These are phyloP conservation scores for Pagetopsis macropterus DNA, from an alignment of 2,797 vertebrate species.

Conservation along the genomic window DNA sequence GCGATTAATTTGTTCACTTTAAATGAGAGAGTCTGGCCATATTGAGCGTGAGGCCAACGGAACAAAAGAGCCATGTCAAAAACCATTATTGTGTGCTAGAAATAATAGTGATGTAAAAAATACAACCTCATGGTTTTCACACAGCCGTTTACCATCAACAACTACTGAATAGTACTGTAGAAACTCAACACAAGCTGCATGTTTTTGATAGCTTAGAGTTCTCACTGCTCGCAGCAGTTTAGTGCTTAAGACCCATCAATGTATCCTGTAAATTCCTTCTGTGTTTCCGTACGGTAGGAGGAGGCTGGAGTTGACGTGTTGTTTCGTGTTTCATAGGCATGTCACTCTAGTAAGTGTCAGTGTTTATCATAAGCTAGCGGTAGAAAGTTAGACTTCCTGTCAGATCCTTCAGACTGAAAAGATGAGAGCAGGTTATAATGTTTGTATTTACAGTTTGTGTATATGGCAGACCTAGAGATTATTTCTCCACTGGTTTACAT, in stretches of 20 bases:
- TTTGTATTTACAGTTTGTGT: conserved; percentile 65
- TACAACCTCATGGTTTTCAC: conserved; percentile 66
- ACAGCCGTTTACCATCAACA: conserved; percentile 59
- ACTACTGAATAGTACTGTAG: conserved; percentile 77
- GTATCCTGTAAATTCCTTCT: conserved; percentile 74
- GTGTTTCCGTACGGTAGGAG: conserved; percentile 66
- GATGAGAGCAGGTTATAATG: conserved; percentile 62
- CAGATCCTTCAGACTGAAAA: conserved; percentile 59
- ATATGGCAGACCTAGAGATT: conserved; percentile 55
- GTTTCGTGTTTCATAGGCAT: conserved; percentile 80
- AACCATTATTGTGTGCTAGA: conserved; percentile 53
- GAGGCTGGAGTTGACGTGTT: conserved; percentile 67
- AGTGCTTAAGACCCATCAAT: conserved; percentile 69
- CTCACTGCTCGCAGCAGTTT: conserved; percentile 68
- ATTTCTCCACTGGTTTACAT: conserved; percentile 56
- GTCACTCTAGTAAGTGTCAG: conserved; percentile 73
- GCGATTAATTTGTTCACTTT: conserved; percentile 49
- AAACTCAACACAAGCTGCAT: conserved; percentile 78
- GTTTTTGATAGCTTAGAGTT: conserved; percentile 76
- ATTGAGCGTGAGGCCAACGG: conserved; percentile 57
- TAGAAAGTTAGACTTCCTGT: conserved; percentile 69
- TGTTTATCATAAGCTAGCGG: conserved; percentile 75
- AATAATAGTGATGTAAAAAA: conserved; percentile 50
- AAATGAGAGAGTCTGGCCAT: conserved; percentile 47
- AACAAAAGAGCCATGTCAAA: conserved; percentile 71